Conservation (phyloP, 2,113 vertebrate species). For the Pseudorasbora parva region DNA sequence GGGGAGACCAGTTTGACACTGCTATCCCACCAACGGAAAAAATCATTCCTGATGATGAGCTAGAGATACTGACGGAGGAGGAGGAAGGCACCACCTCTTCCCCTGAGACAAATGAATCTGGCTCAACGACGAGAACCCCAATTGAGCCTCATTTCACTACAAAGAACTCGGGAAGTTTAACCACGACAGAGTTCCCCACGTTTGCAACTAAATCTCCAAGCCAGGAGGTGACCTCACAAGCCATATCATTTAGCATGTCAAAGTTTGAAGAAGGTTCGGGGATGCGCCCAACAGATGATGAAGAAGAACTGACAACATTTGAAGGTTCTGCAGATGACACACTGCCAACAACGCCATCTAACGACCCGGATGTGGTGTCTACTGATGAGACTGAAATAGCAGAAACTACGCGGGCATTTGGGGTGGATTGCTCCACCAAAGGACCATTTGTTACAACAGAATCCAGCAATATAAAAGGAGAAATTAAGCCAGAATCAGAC, state of each 20-base stretch:
- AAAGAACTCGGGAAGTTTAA: not conserved
- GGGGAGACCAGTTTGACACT: constrained; percentile 89
- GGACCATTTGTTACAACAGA: constrained; percentile 36
- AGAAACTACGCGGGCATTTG: constrained; percentile 40
- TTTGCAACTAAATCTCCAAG: not conserved
- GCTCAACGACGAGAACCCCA: not conserved
- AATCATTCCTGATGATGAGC: constrained; percentile 49
- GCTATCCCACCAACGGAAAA: constrained; percentile 76
- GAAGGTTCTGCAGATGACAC: constrained; percentile 76
- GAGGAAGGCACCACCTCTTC: not conserved
- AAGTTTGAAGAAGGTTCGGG: constrained; percentile 56
- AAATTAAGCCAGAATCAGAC: constrained; percentile 42
- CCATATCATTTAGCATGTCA: not conserved
- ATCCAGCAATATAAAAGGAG: not conserved
- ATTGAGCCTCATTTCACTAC: not conserved
- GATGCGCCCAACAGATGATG: constrained; percentile 21
- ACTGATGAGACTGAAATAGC: constrained; percentile 70
- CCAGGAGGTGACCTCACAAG: not conserved
- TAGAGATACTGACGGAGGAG: constrained; percentile 29
- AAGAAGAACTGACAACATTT: not conserved
- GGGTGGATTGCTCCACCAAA: constrained; percentile 52
- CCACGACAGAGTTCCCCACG: not conserved
- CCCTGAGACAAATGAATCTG: not conserved
- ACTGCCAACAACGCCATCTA: constrained; percentile 34
- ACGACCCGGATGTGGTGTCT: constrained; percentile 21